Base-by-base conservation (phyloP, 2,113 vertebrate genomes). In the Mormyrus lacerda region DNA sequence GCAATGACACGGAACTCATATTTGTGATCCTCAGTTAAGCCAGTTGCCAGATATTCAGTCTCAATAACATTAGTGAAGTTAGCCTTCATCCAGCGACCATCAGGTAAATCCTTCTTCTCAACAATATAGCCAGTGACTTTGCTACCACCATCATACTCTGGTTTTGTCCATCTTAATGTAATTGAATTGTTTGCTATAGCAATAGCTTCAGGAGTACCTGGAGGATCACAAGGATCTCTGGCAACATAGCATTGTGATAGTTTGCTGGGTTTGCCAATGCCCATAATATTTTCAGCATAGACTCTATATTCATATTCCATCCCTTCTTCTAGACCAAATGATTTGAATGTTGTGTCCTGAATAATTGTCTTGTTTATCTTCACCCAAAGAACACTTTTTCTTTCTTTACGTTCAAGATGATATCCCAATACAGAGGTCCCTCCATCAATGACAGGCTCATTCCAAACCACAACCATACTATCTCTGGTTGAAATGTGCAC, bases 1-100 rank as follows among this genome's bases (percentile, higher is more conserved):
- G 98, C 98, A 94, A 99, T 98, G 4, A 99, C 97, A 90, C 97
- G 97, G 93, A 99, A 99, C 92, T 99, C 98, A 15, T 99, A 99
- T 83, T 97, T 96, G 19, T 97, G 95, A 91, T 97, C 95, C 93
- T 97, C 96, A 8, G 96, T 93, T 24, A 99, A 96, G 91, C 98
- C 98, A 91, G 98, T 98, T 91, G 98, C 97, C 93, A 95, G 95
- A 95, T 99, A 99, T 0, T 99, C 97, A 24, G 97, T 99, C 91
- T 99, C 98, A 92, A 98, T 98, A 10, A 99, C 93, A 91, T 99
- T 99, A 44, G 98, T 99, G 91, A 99, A 99, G 93, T 99, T 99
- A 88, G 98, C 97, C 93, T 99, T 99, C 94, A 97, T 95, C 98
- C 98, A 99, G 21, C 98, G 97, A 51, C 98, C 98, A 8, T 99